Conservation (phyloP, 2,797 vertebrate species). For the Lemur catta region DNA sequence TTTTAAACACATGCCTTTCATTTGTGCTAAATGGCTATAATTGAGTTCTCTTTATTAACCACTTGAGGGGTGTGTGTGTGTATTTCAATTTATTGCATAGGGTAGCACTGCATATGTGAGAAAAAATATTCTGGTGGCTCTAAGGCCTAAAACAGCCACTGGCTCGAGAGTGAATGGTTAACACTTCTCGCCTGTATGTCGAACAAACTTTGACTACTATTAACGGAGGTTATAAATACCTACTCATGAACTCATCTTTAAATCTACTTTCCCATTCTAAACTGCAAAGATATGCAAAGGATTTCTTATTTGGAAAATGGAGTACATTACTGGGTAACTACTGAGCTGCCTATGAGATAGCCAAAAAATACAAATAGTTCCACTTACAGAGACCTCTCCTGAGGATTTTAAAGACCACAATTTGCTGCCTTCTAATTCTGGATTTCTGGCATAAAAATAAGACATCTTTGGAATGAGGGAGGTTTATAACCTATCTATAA, state of each 20-base stretch:
- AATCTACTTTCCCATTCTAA: neutral
- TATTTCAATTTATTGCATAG: neutral
- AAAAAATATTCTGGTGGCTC: neutral
- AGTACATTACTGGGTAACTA: neutral
- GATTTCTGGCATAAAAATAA: conserved; percentile 59
- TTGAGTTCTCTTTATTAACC: conserved; percentile 11
- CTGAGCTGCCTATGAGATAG: neutral
- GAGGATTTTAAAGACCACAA: conserved; percentile 52
- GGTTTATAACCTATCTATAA: conserved; percentile 32
- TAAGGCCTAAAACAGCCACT: neutral
- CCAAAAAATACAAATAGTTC: conserved; percentile 54
- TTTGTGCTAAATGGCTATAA: neutral
- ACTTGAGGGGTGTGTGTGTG: neutral
- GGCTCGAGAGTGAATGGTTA: neutral
- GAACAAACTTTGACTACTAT: neutral
- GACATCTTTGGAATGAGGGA: neutral
- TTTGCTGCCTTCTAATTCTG: conserved; percentile 35
- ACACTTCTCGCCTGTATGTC: neutral
- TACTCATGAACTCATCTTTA: neutral
- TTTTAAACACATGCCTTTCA: neutral
- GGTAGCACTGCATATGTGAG: neutral
- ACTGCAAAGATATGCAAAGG: neutral
- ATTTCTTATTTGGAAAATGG: neutral
- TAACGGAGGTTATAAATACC: conserved; percentile 9
- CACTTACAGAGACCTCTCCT: neutral